Evolutionary conservation across 2,113 vertebrate species (phyloP).

Genomic region (Platanista minor): DNA sequence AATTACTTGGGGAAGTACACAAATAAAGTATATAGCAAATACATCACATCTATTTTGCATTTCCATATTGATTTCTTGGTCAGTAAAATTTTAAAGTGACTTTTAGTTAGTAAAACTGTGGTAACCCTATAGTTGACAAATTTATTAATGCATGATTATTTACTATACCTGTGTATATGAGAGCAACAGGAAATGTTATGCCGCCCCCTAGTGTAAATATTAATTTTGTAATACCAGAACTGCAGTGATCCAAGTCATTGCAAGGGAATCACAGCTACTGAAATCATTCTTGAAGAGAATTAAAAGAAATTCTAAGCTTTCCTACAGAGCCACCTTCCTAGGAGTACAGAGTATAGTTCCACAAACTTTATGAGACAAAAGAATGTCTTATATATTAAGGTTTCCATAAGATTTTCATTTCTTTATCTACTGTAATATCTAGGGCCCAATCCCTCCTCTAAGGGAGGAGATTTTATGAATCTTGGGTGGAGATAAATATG

Average conservation of each 20-base stretch:
- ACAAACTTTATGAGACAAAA: not conserved
- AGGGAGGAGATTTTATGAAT: not conserved
- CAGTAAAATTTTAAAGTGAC: not conserved
- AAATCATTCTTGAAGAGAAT: not conserved
- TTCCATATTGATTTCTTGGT: not conserved
- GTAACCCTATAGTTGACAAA: not conserved
- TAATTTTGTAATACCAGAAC: not conserved
- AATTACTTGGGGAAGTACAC: not conserved
- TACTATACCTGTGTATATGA: not conserved
- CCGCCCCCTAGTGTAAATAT: slow-evolving; percentile 65
- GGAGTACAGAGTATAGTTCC: not conserved
- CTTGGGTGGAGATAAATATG: not conserved
- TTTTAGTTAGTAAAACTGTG: not conserved
- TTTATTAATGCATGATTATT: slow-evolving; percentile 1
- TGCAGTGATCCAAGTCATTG: not conserved
- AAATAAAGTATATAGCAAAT: not conserved
- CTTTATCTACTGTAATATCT: not conserved
- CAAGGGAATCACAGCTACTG: not conserved
- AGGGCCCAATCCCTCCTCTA: not conserved
- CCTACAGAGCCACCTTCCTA: not conserved
- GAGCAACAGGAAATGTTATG: slow-evolving; percentile 44
- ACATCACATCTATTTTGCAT: not conserved
- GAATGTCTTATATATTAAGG: not conserved
- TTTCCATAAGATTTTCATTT: not conserved
- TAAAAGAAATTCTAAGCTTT: not conserved